Conservation (phyloP, 2,888 invertebrate species). For the Phalera bucephala region DNA sequence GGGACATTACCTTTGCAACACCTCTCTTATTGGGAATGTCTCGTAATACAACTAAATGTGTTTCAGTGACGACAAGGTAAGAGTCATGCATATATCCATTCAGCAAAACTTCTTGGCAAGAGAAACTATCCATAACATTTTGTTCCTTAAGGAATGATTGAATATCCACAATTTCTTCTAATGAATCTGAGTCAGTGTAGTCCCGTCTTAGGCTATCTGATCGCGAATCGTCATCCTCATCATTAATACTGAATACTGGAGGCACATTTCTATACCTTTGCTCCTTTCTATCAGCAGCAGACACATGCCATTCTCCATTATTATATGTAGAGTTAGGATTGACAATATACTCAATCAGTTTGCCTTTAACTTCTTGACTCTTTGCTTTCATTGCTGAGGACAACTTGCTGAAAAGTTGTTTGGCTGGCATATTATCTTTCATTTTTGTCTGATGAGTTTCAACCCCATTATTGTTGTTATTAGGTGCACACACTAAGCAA, state of each 20-base stretch:
- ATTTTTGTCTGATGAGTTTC: conserved; percentile 42
- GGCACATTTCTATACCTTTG: conserved; percentile 94
- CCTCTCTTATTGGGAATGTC: conserved; percentile 90
- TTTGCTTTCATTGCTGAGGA: conserved; percentile 95
- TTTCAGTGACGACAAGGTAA: conserved; percentile 92
- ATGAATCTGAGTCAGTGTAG: conserved; percentile 83
- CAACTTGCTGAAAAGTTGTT: conserved; percentile 91
- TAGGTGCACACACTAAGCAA: conserved; percentile 91
- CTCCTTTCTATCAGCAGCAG: conserved; percentile 91
- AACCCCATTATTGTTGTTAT: conserved; percentile 60
- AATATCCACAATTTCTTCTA: conserved; percentile 90
- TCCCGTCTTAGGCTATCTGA: conserved; percentile 55
- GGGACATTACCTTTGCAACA: conserved; percentile 92
- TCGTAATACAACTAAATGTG: conserved; percentile 93
- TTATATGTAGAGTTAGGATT: conserved; percentile 87
- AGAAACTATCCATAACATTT: conserved; percentile 93
- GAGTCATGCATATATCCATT: conserved; percentile 95
- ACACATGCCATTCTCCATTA: conserved; percentile 90
- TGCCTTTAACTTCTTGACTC: conserved; percentile 95
- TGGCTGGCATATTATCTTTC: conserved; percentile 73
- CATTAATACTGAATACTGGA: conserved; percentile 97
- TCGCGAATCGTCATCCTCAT: conserved; percentile 84
- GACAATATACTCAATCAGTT: conserved; percentile 95
- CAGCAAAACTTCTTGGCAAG: conserved; percentile 95
- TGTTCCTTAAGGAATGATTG: conserved; percentile 91